phyloP scores from a whole-genome alignment of 2,888 invertebrate species.

The Leptopterna dolabrata region DNA sequence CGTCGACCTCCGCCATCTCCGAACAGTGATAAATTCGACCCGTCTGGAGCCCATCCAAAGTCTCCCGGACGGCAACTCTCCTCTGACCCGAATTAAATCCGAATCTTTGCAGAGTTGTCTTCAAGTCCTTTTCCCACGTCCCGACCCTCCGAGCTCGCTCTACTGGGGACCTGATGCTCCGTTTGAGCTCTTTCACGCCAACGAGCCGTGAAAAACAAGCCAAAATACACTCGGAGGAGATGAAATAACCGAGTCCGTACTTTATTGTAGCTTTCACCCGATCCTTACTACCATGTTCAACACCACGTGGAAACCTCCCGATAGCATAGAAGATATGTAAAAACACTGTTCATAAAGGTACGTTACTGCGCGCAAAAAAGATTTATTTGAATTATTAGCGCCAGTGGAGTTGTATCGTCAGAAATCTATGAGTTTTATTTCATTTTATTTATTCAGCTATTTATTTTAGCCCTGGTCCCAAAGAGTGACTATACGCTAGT shows the following conservation, averaged over 20 bases:
- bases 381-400: too few species aligned
- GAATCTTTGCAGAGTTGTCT: constrained; percentile 17
- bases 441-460: too few species aligned
- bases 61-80: neutral
- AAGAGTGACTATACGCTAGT: too few species aligned
- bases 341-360: too few species aligned
- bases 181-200: constrained; percentile 24
- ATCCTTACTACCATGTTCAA: too few species aligned
- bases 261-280: too few species aligned
- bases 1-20: neutral
- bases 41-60: constrained; percentile 23
- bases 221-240: constrained; percentile 3
- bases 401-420: too few species aligned
- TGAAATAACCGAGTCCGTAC: neutral
- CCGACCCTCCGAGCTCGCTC: neutral
- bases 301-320: too few species aligned
- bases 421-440: too few species aligned
- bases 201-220: constrained; percentile 10
- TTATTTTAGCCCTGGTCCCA: too few species aligned
- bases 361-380: too few species aligned
- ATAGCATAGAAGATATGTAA: too few species aligned
- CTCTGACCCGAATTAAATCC: constrained; percentile 26
- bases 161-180: constrained; percentile 7
- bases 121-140: constrained; percentile 1
- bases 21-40: constrained; percentile 21